Evolutionary conservation across 2,797 vertebrate species (phyloP).

Genomic region (Mormyrops boulengeri): DNA sequence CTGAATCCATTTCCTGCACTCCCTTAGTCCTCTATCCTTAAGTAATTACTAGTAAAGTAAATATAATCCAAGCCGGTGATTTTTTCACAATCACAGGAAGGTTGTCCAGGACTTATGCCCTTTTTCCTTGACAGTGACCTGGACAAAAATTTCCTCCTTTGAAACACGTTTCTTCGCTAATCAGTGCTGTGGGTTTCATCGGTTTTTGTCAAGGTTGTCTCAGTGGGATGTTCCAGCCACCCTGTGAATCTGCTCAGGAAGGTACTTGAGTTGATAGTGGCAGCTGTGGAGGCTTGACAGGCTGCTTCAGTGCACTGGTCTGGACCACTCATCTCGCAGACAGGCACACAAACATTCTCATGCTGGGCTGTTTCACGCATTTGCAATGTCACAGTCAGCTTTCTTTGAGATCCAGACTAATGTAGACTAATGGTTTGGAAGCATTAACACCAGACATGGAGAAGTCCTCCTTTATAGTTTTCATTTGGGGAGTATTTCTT

Average conservation of each 20-base stretch:
- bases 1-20: background rate
- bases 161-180: background rate
- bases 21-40: background rate
- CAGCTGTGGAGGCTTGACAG: background rate
- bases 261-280: background rate
- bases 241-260: background rate
- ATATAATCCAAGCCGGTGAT: constrained; percentile 20
- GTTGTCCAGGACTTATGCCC: constrained; percentile 28
- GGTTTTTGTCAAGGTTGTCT: background rate
- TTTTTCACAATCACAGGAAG: constrained; percentile 47
- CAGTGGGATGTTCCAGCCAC: background rate
- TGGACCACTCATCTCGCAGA: background rate
- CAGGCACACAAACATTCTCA: background rate
- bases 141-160: constrained; percentile 25
- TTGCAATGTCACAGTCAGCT: background rate
- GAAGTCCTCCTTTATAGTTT: background rate
- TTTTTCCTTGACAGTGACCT: constrained; percentile 36
- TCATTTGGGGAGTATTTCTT: background rate
- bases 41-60: constrained; percentile 9
- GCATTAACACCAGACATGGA: background rate
- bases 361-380: background rate
- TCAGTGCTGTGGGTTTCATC: constrained; percentile 11
- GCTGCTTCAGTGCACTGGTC: background rate
- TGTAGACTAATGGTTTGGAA: background rate
- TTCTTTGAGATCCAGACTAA: background rate